These are phyloP conservation scores for Orthosia gracilis DNA, from an alignment of 2,888 invertebrate species.

Conservation along the genomic window DNA sequence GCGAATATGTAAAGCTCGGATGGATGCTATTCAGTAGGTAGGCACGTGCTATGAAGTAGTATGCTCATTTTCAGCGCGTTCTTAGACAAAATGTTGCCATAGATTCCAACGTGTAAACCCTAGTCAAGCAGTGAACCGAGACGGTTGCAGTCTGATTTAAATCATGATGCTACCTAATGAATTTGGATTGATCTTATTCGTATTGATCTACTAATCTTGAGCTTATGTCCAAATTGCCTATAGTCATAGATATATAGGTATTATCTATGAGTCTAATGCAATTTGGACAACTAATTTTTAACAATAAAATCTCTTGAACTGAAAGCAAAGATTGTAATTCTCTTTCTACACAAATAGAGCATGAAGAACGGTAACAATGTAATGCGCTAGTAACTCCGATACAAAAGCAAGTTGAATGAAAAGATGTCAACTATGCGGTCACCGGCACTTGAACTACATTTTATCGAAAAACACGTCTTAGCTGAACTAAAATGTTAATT, in stretches of 20 bases:
- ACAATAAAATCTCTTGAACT: constrained; percentile 13
- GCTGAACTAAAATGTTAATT: constrained; percentile 29
- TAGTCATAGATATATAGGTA: no score
- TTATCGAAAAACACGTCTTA: constrained; percentile 8
- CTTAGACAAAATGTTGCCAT: no score
- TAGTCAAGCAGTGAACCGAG: background rate
- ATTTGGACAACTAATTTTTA: constrained; percentile 6
- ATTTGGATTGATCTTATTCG: constrained; percentile 7
- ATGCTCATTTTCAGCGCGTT: no score
- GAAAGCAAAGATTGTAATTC: constrained; percentile 31
- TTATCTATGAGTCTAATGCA: background rate
- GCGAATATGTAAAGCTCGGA: no score
- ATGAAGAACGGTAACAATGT: constrained; percentile 46
- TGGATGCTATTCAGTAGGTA: no score
- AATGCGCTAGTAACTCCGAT: constrained; percentile 42
- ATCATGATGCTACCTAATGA: background rate
- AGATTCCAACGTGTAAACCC: no score
- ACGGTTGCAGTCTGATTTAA: background rate
- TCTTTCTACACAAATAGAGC: constrained; percentile 32
- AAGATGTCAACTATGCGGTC: constrained; percentile 32
- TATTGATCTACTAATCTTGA: background rate
- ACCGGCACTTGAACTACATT: constrained; percentile 40
- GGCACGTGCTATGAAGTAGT: no score
- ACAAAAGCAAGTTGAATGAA: constrained; percentile 29
- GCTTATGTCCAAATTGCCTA: no score